Conservation (phyloP, 2,888 invertebrate species). For the Bugula neritina region DNA sequence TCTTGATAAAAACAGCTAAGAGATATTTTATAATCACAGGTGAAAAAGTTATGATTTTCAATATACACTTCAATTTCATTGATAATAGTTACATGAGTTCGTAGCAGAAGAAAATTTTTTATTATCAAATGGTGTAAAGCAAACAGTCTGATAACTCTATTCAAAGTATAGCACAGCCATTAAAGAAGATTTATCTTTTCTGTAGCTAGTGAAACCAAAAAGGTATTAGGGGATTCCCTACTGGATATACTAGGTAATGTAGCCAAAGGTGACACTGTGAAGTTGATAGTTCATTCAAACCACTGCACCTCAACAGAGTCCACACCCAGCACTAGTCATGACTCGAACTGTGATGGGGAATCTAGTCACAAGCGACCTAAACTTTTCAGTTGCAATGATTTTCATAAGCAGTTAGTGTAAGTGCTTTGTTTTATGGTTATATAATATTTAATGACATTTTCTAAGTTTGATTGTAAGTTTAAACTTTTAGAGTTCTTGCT, state of each 20-base stretch:
- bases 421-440: background rate
- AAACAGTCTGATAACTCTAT: too few relatives aligned
- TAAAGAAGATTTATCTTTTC: too few relatives aligned
- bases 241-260: slow-evolving; percentile 9
- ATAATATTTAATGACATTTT: background rate
- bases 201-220: background rate
- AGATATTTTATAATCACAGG: too few relatives aligned
- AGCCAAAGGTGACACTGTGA: background rate
- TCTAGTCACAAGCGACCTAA: slow-evolving; percentile 18
- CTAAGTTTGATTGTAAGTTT: too few relatives aligned
- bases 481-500: too few relatives aligned
- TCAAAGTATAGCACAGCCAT: too few relatives aligned
- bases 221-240: background rate
- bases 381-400: background rate
- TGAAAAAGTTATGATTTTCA: too few relatives aligned
- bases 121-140: too few relatives aligned
- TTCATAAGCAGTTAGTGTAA: slow-evolving; percentile 22
- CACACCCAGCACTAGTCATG: background rate
- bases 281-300: background rate
- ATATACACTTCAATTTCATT: too few relatives aligned
- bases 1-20: too few relatives aligned
- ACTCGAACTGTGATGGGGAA: background rate
- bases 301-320: background rate
- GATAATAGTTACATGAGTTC: too few relatives aligned
- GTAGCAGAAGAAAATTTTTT: too few relatives aligned